Conservation (phyloP, 1,140 invertebrate genomes). For the Drosophila bipectinata region DNA sequence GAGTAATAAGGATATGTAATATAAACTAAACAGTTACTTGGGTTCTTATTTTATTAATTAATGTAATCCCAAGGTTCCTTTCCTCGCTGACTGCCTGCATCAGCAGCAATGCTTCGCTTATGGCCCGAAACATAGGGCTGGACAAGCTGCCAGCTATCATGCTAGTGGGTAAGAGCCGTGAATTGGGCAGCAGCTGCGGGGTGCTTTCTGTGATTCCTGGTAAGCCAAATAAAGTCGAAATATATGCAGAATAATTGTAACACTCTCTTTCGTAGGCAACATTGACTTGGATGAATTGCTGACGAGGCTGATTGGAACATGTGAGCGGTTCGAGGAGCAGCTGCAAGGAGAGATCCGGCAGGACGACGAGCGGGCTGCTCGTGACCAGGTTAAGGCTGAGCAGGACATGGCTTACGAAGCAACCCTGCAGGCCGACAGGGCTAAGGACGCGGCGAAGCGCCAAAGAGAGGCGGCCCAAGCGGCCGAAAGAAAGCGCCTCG, state of each 20-base stretch:
- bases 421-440: constrained; percentile 95
- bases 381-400: constrained; percentile 95
- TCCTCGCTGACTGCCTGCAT: constrained; percentile 87
- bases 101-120: constrained; percentile 87
- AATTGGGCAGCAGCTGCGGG: constrained; percentile 90
- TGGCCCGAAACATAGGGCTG: constrained; percentile 92
- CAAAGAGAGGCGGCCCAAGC: constrained; percentile 89
- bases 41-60: background rate
- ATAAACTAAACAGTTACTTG: constrained; percentile 14
- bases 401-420: constrained; percentile 97
- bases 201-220: constrained; percentile 90
- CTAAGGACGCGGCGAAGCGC: constrained; percentile 93
- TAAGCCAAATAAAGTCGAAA: constrained; percentile 10
- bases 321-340: constrained; percentile 93
- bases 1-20: constrained; percentile 91
- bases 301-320: constrained; percentile 92
- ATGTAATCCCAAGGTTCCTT: constrained; percentile 86
- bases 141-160: constrained; percentile 94
- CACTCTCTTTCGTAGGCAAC: constrained; percentile 84
- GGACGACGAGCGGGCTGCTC: constrained; percentile 93
- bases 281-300: constrained; percentile 94
- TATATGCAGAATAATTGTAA: too few species aligned
- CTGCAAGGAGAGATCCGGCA: constrained; percentile 92
- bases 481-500: constrained; percentile 87
- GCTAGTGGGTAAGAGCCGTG: constrained; percentile 93